A percentile compares a stretch with the other conserved stretches of the same genome.
These are phyloP conservation scores for Tholera decimalis DNA, from an alignment of 2,888 invertebrate species.

Conservation along the genomic window DNA sequence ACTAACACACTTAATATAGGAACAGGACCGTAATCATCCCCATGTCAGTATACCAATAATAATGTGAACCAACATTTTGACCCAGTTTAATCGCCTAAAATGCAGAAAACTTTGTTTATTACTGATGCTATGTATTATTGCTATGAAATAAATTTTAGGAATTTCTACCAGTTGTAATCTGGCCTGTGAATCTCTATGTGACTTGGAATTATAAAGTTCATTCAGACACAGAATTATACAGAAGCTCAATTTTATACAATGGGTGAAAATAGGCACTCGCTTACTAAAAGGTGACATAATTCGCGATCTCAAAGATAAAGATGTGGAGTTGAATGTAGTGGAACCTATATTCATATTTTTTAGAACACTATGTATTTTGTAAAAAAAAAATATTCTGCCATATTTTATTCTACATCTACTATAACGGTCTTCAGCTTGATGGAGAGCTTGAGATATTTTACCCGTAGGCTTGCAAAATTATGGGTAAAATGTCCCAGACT, in stretches of 20 bases:
- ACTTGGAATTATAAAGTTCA: slow-evolving; percentile 47
- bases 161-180: slow-evolving; percentile 43
- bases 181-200: slow-evolving; percentile 60
- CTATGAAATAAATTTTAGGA: slow-evolving; percentile 55
- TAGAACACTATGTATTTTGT: too few relatives aligned
- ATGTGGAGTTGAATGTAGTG: too few relatives aligned
- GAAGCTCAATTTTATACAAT: neutral
- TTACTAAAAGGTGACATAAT: too few relatives aligned
- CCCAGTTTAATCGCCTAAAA: slow-evolving; percentile 4
- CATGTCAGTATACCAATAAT: neutral
- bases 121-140: slow-evolving; percentile 51
- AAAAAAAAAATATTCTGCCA: too few relatives aligned
- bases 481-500: too few relatives aligned
- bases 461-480: too few relatives aligned
- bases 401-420: too few relatives aligned
- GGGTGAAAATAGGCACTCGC: neutral
- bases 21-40: neutral
- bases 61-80: too few relatives aligned
- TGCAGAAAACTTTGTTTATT: slow-evolving; percentile 13
- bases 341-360: too few relatives aligned
- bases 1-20: neutral
- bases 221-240: neutral
- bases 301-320: too few relatives aligned
- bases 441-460: too few relatives aligned
- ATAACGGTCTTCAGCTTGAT: too few relatives aligned